These are phyloP conservation scores for Ceratina australensis DNA, from an alignment of 1,140 invertebrate species.

Conservation along the genomic window DNA sequence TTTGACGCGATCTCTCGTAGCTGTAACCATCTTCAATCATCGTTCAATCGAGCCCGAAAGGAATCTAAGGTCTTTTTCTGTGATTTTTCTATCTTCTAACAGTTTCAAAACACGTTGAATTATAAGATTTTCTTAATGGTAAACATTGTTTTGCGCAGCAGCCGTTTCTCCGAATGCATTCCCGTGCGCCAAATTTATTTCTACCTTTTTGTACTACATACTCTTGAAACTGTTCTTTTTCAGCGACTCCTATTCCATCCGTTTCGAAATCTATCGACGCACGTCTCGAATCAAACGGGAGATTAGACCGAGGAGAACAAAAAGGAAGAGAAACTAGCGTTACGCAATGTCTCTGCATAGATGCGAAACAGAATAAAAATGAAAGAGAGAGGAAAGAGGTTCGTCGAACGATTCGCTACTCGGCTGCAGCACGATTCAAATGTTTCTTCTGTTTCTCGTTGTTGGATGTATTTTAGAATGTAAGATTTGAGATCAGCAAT, in stretches of 20 bases:
- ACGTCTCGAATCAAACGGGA: background rate
- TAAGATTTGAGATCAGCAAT: conserved; percentile 58
- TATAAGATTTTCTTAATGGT: conserved; percentile 34
- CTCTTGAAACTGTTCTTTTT: conserved; percentile 19
- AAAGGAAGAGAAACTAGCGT: background rate
- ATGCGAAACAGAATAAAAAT: conserved; percentile 16
- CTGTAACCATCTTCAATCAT: background rate
- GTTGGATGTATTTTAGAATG: conserved; percentile 65
- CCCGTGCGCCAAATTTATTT: background rate
- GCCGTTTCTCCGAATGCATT: conserved; percentile 5
- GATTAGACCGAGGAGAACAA: background rate
- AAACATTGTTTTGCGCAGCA: conserved; percentile 54
- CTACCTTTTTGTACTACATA: conserved; percentile 13
- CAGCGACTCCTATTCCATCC: conserved; percentile 43
- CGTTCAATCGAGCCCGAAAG: background rate
- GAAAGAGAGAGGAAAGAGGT: background rate
- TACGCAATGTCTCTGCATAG: conserved; percentile 26
- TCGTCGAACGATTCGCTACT: conserved; percentile 15
- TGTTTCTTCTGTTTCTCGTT: conserved; percentile 66
- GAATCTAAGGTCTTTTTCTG: conserved; percentile 57
- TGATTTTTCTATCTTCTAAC: conserved; percentile 58
- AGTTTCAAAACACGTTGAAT: conserved; percentile 51
- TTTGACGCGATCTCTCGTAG: background rate
- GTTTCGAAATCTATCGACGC: background rate
- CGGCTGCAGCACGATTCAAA: conserved; percentile 63